These are phyloP conservation scores for Mesorhabditis sp. DNA, from an alignment of 2,888 invertebrate genomes.

Conservation along the genomic window DNA sequence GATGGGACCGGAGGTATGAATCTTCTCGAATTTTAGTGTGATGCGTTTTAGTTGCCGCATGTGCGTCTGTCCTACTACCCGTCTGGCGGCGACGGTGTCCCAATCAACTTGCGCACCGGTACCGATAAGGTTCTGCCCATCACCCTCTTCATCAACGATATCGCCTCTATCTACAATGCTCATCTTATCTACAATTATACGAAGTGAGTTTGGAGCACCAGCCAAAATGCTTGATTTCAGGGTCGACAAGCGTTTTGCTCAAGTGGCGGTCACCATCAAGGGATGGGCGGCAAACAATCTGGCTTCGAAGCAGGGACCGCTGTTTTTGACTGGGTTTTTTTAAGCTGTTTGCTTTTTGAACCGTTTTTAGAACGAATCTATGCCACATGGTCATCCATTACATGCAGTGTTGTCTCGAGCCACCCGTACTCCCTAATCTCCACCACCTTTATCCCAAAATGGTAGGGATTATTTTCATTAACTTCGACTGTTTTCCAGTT, in stretches of 20 bases:
- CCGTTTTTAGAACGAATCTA: not conserved
- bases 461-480: not conserved
- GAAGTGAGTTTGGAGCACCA: not conserved
- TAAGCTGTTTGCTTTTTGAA: not conserved
- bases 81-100: not conserved
- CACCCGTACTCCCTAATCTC: not conserved
- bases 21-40: not conserved
- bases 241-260: not conserved
- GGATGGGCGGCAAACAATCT: constrained; percentile 6
- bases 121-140: not conserved
- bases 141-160: not conserved
- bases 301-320: constrained; percentile 6
- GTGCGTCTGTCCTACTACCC: not conserved
- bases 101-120: too few relatives aligned
- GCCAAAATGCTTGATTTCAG: not conserved
- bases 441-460: not conserved
- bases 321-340: not conserved
- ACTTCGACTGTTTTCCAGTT: not conserved
- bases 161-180: constrained; percentile 3
- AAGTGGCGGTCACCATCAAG: not conserved
- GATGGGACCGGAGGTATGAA: not conserved
- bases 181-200: constrained; percentile 5
- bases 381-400: not conserved
- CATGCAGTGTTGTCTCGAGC: not conserved
- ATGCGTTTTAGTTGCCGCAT: not conserved